phyloP scores from a whole-genome alignment of 2,797 vertebrate genomes.

The Bufotes viridis region DNA sequence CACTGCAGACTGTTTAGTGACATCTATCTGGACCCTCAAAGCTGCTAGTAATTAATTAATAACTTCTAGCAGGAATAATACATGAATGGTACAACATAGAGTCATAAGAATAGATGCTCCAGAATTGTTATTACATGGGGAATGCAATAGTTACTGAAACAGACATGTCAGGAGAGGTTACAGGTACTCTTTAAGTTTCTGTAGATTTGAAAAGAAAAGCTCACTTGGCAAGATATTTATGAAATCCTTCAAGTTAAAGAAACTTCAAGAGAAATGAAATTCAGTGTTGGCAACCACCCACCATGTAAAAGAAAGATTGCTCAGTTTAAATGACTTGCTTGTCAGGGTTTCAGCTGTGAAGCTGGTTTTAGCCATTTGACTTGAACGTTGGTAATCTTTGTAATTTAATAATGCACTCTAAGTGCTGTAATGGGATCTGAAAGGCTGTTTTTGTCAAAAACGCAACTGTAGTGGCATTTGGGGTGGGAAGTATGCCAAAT shows the following conservation, averaged over 20 bases:
- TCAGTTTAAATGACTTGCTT: not conserved
- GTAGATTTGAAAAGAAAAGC: no score
- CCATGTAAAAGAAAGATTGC: not conserved
- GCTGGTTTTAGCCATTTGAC: not conserved
- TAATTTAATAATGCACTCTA: conserved; percentile 18
- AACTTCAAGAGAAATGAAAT: not conserved
- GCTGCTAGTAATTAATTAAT: no score
- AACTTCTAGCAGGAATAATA: no score
- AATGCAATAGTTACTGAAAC: no score
- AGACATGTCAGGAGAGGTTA: no score
- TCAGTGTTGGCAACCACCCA: not conserved
- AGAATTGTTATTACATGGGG: no score
- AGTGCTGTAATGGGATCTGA: conserved; percentile 24
- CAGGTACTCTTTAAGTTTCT: no score
- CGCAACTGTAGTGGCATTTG: conserved; percentile 11
- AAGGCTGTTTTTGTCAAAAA: conserved; percentile 7
- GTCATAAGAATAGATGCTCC: no score
- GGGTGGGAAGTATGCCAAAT: not conserved
- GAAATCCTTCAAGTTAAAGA: not conserved
- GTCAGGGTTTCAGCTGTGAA: not conserved
- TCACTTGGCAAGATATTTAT: not conserved
- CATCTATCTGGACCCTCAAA: no score
- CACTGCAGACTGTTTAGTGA: no score
- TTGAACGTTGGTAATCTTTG: not conserved
- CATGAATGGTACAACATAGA: no score